Percentiles rank a stretch among this genome's conserved stretches.
These are phyloP conservation scores for Drosophila pseudotakahashii DNA, from an alignment of 2,888 invertebrate species.

Conservation along the genomic window DNA sequence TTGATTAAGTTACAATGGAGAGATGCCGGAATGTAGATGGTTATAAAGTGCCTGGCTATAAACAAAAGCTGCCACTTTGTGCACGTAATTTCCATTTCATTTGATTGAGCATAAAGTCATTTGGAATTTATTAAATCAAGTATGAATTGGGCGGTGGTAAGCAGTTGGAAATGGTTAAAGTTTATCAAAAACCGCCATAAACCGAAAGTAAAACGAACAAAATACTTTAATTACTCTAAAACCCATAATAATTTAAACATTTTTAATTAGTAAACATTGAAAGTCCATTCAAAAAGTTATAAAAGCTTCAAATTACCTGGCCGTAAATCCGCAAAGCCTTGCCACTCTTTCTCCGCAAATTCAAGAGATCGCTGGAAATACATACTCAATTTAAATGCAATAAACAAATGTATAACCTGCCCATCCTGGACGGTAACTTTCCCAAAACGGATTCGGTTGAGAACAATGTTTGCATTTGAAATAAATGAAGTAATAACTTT, in stretches of 20 bases:
- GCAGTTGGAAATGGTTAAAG: not conserved
- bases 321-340: not conserved
- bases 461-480: slow-evolving; percentile 74
- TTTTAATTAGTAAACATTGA: slow-evolving; percentile 1
- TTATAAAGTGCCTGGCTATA: slow-evolving; percentile 29
- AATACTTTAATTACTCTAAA: not conserved
- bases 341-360: not conserved
- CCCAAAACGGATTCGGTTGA: slow-evolving; percentile 48
- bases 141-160: not conserved
- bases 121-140: slow-evolving; percentile 13
- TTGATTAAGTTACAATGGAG: slow-evolving; percentile 37
- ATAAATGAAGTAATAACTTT: slow-evolving; percentile 77
- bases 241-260: not conserved
- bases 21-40: slow-evolving; percentile 30
- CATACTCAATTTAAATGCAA: slow-evolving; percentile 35
- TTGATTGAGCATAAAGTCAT: slow-evolving; percentile 3
- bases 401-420: slow-evolving; percentile 29
- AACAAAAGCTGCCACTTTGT: slow-evolving; percentile 37
- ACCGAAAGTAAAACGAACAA: too few relatives aligned
- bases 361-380: slow-evolving; percentile 1
- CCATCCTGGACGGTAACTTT: slow-evolving; percentile 13
- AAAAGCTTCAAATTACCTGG: slow-evolving; percentile 9
- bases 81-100: slow-evolving; percentile 37
- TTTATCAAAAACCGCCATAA: not conserved
- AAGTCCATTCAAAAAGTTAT: slow-evolving; percentile 5